These are phyloP conservation scores for Arvicanthis niloticus DNA, from an alignment of 2,113 vertebrate genomes.

Conservation along the genomic window DNA sequence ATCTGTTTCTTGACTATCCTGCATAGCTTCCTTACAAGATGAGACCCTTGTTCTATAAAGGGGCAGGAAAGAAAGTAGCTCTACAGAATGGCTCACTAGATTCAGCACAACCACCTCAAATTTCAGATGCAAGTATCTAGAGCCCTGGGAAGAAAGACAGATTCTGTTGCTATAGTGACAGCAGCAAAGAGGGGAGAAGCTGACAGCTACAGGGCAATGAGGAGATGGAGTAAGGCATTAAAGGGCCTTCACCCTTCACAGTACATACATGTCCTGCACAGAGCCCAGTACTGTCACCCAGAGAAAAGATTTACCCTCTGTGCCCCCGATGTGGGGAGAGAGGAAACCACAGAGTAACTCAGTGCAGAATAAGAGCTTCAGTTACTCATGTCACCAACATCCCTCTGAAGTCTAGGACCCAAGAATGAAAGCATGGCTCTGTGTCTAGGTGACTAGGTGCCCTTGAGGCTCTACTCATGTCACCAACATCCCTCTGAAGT, in stretches of 20 bases:
- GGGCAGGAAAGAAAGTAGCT: neutral
- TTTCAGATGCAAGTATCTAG: neutral
- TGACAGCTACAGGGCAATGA: neutral
- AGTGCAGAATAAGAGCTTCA: neutral
- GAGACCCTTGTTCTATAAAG: neutral
- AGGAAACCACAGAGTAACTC: neutral
- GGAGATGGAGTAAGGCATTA: neutral
- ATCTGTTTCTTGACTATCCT: neutral
- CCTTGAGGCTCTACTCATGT: neutral
- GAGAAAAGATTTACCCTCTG: neutral
- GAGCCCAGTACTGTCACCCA: neutral
- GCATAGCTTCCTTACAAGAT: neutral
- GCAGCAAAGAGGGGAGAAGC: neutral
- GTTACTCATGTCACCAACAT: neutral
- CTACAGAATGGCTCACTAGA: neutral
- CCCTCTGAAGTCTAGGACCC: neutral
- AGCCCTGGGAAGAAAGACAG: neutral
- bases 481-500: neutral
- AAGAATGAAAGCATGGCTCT: neutral
- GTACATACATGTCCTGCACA: neutral
- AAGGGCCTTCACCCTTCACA: neutral
- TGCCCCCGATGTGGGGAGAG: neutral
- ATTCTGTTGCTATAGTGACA: neutral
- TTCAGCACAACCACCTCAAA: neutral
- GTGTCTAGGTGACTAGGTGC: neutral